Percentiles rank a stretch among this genome's conserved stretches.
Conservation (phyloP, 1,140 invertebrate genomes). For the Neodiprion fabricii region DNA sequence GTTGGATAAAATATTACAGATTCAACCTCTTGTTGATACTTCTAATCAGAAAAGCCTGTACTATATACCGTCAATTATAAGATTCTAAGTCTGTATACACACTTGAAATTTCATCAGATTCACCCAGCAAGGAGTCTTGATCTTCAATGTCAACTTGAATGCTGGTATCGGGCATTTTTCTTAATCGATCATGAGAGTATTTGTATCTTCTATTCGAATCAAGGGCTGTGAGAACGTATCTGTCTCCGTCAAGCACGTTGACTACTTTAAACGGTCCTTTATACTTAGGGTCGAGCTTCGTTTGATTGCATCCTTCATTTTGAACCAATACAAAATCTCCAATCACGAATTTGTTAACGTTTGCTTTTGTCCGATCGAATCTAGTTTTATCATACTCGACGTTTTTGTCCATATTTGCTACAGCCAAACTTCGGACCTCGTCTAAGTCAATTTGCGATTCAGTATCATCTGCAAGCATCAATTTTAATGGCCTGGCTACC, state of each 20-base stretch:
- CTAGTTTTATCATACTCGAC: conserved; percentile 19
- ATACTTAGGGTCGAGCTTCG: conserved; percentile 25
- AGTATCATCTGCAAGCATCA: conserved; percentile 30
- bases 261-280: conserved; percentile 24
- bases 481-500: conserved; percentile 39
- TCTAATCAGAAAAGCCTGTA: too few species aligned
- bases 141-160: too few species aligned
- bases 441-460: background rate
- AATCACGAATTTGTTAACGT: conserved; percentile 17
- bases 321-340: conserved; percentile 28
- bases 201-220: conserved; percentile 24
- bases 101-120: too few species aligned
- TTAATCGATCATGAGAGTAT: conserved; percentile 39
- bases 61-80: too few species aligned
- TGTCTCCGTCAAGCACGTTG: conserved; percentile 14
- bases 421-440: conserved; percentile 4
- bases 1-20: too few species aligned
- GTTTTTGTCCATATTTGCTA: conserved; percentile 15
- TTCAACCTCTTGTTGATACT: too few species aligned
- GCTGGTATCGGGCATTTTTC: conserved; percentile 29
- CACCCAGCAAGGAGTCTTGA: too few species aligned
- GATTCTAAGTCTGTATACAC: too few species aligned
- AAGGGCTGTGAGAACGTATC: conserved; percentile 23
- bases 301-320: conserved; percentile 32
- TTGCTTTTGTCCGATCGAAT: conserved; percentile 25